Conservation (phyloP, 37 sponge, comb jelly and placozoan species). For the Halisarca cf. caerulea region DNA sequence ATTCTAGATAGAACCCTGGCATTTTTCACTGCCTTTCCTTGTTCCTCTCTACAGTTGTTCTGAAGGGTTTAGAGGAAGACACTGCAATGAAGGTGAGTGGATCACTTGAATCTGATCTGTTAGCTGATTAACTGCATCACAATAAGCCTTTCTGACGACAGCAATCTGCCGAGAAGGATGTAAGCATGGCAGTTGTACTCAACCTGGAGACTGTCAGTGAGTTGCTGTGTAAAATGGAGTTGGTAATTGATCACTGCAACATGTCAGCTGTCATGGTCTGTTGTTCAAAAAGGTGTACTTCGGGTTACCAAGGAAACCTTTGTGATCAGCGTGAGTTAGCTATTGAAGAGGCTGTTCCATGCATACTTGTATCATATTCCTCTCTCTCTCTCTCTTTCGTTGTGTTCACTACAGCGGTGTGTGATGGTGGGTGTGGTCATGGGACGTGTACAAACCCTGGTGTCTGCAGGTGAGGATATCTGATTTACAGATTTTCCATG, state of each 20-base stretch:
- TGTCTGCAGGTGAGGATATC: constrained; percentile 14
- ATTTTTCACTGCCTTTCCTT: too few relatives aligned
- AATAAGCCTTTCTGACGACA: too few relatives aligned
- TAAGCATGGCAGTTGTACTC: constrained; percentile 22
- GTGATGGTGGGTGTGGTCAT: constrained; percentile 5
- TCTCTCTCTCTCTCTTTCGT: not conserved
- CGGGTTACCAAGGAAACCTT: not conserved
- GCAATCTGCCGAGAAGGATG: constrained; percentile 44
- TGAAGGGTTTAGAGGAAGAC: too few relatives aligned
- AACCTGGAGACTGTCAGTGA: constrained; percentile 46
- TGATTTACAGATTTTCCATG: too few relatives aligned
- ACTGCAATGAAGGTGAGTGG: not conserved
- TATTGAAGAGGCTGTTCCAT: too few relatives aligned
- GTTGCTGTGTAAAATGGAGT: too few relatives aligned
- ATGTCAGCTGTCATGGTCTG: not conserved
- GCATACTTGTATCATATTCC: too few relatives aligned
- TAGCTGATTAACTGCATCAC: too few relatives aligned
- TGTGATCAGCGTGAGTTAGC: not conserved
- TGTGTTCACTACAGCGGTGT: not conserved
- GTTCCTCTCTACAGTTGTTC: too few relatives aligned
- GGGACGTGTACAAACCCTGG: constrained; percentile 8
- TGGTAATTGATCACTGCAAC: too few relatives aligned
- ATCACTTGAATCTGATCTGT: too few relatives aligned
- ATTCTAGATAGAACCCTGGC: too few relatives aligned
- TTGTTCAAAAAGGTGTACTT: not conserved